Conservation (phyloP, 64 coral and sea anemone species). For the Catalaphyllia jardinei region DNA sequence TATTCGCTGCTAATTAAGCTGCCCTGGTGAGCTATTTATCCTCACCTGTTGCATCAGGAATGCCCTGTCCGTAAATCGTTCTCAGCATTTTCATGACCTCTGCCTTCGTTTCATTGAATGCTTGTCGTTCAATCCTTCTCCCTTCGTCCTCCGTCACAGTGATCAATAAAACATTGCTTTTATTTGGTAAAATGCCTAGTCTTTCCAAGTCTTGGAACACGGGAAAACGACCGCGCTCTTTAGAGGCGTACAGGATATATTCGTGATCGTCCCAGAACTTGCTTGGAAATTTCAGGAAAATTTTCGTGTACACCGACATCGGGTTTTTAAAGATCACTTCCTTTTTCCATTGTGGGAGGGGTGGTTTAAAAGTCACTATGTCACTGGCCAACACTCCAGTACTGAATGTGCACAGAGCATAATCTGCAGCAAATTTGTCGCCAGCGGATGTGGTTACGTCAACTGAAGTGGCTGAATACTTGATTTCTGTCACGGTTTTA, state of each 20-base stretch:
- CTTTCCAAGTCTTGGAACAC: too few relatives aligned
- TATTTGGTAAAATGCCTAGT: conserved; percentile 40
- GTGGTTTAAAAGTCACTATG: conserved; percentile 52
- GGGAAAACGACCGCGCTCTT: conserved; percentile 55
- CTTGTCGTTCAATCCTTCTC: conserved; percentile 59
- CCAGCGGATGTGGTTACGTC: too few relatives aligned
- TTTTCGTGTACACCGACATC: conserved; percentile 64
- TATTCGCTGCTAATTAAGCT: too few relatives aligned
- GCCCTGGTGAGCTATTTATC: neutral
- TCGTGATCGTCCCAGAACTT: too few relatives aligned
- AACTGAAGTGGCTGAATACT: too few relatives aligned
- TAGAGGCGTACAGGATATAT: too few relatives aligned
- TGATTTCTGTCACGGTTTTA: conserved; percentile 49
- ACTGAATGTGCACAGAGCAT: too few relatives aligned
- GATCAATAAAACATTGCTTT: conserved; percentile 30
- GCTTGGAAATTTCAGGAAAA: conserved; percentile 76
- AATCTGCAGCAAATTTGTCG: too few relatives aligned
- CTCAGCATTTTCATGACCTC: conserved; percentile 64
- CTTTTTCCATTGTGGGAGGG: conserved; percentile 77
- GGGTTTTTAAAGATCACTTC: conserved; percentile 60
- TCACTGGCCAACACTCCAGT: too few relatives aligned
- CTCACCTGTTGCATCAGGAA: conserved; percentile 69
- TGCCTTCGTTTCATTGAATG: conserved; percentile 45
- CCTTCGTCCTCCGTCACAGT: conserved; percentile 51
- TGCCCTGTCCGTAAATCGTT: conserved; percentile 57